phyloP scores from a whole-genome alignment of 2,797 vertebrate species.

The Sebastiscus albofasciatus region DNA sequence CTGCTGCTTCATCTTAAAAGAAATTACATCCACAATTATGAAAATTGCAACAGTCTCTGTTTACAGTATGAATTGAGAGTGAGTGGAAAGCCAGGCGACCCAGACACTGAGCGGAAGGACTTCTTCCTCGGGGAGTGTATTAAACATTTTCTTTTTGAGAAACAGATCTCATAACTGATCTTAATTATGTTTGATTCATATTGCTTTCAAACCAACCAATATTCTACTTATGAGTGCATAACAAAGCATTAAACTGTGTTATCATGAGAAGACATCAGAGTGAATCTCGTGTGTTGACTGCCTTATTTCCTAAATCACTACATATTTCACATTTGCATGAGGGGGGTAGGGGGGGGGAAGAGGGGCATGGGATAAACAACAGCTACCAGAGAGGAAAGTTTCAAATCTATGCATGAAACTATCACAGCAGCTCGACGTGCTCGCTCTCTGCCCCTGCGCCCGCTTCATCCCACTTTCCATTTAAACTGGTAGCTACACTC shows the following conservation, averaged over 20 bases:
- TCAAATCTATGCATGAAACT: slow-evolving; percentile 38
- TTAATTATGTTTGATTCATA: slow-evolving; percentile 18
- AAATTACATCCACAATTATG: not conserved
- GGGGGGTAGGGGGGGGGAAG: not conserved
- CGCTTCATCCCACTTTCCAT: slow-evolving; percentile 68
- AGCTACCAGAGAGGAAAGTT: slow-evolving; percentile 43
- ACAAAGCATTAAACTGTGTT: slow-evolving; percentile 10
- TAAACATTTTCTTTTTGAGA: not conserved
- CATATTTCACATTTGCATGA: slow-evolving; percentile 39
- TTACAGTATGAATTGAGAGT: not conserved
- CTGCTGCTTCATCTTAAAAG: not conserved
- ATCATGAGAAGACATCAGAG: slow-evolving; percentile 22
- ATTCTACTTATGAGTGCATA: slow-evolving; percentile 2
- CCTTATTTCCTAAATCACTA: slow-evolving; percentile 20
- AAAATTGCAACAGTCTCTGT: not conserved
- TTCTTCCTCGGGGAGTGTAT: not conserved
- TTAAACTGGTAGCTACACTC: slow-evolving; percentile 65
- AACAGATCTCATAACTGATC: not conserved
- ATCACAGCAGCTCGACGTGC: slow-evolving; percentile 24
- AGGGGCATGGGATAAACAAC: slow-evolving; percentile 35
- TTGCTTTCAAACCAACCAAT: not conserved
- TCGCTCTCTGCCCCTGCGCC: slow-evolving; percentile 40
- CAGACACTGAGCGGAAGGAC: not conserved
- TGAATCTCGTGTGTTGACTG: not conserved
- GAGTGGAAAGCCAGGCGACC: not conserved